phyloP scores from a whole-genome alignment of 1,140 invertebrate species.

The Probaryconus sp. region DNA sequence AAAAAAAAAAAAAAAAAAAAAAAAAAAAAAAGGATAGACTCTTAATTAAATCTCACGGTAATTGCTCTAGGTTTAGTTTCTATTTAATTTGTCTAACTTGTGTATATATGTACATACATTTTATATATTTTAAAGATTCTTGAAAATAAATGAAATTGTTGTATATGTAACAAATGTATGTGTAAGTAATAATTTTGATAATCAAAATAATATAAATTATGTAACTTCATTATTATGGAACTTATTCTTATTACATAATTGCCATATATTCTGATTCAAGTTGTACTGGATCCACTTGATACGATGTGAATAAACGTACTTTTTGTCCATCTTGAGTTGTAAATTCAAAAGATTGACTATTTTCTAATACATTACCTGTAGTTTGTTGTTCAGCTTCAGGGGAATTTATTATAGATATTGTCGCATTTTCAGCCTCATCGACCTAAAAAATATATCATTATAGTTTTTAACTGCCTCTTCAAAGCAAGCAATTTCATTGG shows the following conservation, averaged over 20 bases:
- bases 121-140: too few species aligned
- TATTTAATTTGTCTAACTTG: too few species aligned
- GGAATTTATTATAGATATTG: constrained; percentile 70
- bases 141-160: too few species aligned
- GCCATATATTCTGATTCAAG: constrained; percentile 77
- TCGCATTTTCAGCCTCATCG: constrained; percentile 66
- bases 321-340: constrained; percentile 78
- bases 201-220: too few species aligned
- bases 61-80: too few species aligned
- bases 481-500: constrained; percentile 2
- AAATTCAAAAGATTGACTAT: constrained; percentile 75
- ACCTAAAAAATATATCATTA: constrained; percentile 60
- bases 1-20: too few species aligned
- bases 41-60: too few species aligned
- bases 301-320: constrained; percentile 75
- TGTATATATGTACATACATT: too few species aligned
- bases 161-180: too few species aligned
- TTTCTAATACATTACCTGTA: constrained; percentile 58
- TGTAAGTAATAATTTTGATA: too few species aligned
- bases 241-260: constrained; percentile 67
- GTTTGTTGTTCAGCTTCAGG: constrained; percentile 63
- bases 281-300: constrained; percentile 74
- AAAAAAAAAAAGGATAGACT: too few species aligned
- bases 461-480: constrained; percentile 25
- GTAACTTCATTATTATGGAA: not conserved